Evolutionary conservation across 1,140 invertebrate species (phyloP), one percentile per base, ranked within the genome.

Genomic region (Drosophila persimilis): DNA sequence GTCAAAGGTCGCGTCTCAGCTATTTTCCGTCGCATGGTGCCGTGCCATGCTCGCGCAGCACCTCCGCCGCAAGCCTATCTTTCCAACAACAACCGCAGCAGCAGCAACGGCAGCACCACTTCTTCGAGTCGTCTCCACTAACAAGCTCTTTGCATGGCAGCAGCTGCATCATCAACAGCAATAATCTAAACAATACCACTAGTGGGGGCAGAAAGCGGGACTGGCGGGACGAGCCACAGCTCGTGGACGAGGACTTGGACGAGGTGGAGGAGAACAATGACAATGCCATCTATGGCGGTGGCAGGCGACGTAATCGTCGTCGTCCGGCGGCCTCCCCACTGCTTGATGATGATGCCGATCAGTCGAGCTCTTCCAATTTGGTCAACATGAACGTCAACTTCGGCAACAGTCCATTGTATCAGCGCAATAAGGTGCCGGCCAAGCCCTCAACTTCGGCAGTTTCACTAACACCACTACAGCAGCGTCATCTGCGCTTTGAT

Each of bases 381-480:
- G 66, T 81, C 1, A 90, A 90, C 44, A 90, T 90, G 86, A 90
- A 90, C 65, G 76, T 90, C 6, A 90, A 84, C 46, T 84, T 66
- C 17, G 80, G 80, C 56, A 73, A 86, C 15, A 90, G 89, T 55
- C 89, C 84, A 0, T 41, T 84, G 1, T 90, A 89, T 53, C 89
- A 91, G 41, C 81, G 81, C 5, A 91, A 91, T 47, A 91, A 91
- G 45, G 65, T 91, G 8, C 73, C 84, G n/a, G 73, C 89, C 0
- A 91, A 91, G 51, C 75, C 64, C 64, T 90, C 74, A 72, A 73
- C 80, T 47, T 58, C 83, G 46, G 57, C 74, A 29, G 76, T 74
- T 6, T 77, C 70, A n/a, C 52, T 71, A 58, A 80, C 90, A 0
- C 90, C 90, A 3, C 75, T 91, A 7, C 91, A 90, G 52, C 78